Conservation (phyloP, 2,113 vertebrate genomes). For the Gnathonemus longibarbis region DNA sequence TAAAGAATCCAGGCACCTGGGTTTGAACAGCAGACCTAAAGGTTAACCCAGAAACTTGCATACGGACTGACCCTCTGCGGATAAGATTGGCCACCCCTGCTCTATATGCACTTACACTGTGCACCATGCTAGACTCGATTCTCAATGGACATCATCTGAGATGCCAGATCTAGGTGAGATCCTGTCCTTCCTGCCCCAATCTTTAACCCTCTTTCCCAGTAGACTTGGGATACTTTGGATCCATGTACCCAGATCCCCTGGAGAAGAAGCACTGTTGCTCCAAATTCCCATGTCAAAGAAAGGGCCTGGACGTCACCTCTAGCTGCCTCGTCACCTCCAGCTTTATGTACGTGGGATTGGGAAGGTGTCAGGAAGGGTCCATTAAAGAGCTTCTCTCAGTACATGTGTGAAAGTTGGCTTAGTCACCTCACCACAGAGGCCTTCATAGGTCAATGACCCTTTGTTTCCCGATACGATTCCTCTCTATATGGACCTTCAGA, state of each 20-base stretch:
- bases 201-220: neutral
- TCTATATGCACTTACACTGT: neutral
- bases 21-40: too few species aligned
- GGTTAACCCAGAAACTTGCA: too few species aligned
- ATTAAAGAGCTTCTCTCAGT: neutral
- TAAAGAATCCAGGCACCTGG: too few species aligned
- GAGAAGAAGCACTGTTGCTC: conserved; percentile 26
- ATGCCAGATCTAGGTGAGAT: neutral
- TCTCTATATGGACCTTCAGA: neutral
- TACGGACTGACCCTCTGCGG: too few species aligned
- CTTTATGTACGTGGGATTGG: neutral
- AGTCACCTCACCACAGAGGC: neutral
- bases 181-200: neutral
- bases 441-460: neutral
- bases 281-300: conserved; percentile 25
- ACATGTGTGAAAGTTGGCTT: neutral
- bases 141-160: neutral
- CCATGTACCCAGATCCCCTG: neutral
- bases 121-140: neutral
- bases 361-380: neutral
- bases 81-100: too few species aligned
- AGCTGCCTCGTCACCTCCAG: neutral
- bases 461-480: neutral
- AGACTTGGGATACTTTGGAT: neutral
- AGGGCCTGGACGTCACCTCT: neutral